phyloP scores from a whole-genome alignment of 1,140 invertebrate genomes.

The Ooceraea biroi region DNA sequence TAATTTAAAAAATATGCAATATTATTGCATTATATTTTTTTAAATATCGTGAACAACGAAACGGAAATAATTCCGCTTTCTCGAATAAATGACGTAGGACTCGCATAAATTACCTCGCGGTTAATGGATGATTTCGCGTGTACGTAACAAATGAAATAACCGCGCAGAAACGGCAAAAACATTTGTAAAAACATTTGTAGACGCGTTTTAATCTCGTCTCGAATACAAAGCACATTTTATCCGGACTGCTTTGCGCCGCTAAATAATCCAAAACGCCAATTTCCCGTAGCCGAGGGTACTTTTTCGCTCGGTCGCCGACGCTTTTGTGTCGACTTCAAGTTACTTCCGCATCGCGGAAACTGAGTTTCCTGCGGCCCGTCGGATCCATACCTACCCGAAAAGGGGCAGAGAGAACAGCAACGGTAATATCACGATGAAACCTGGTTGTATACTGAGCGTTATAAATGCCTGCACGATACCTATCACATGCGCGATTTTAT shows the following conservation, averaged over 20 bases:
- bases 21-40: conserved; percentile 13
- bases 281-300: conserved; percentile 56
- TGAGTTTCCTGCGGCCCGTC: conserved; percentile 49
- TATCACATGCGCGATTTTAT: not conserved
- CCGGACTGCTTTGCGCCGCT: conserved; percentile 31
- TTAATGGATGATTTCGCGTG: conserved; percentile 28
- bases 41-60: not conserved
- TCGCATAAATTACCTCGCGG: conserved; percentile 7
- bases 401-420: conserved; percentile 27
- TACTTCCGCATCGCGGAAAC: conserved; percentile 60
- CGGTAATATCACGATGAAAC: conserved; percentile 50
- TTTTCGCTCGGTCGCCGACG: conserved; percentile 53
- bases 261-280: conserved; percentile 62
- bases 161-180: not conserved
- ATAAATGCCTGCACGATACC: conserved; percentile 16
- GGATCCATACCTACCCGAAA: conserved; percentile 37
- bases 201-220: conserved; percentile 28
- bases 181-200: conserved; percentile 44
- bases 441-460: conserved; percentile 26
- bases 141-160: conserved; percentile 23
- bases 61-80: conserved; percentile 11
- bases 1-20: conserved; percentile 22
- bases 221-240: conserved; percentile 25
- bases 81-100: not conserved
- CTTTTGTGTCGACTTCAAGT: conserved; percentile 62